Conservation (phyloP, 2,113 vertebrate species). For the Hemiscyllium ocellatum region DNA sequence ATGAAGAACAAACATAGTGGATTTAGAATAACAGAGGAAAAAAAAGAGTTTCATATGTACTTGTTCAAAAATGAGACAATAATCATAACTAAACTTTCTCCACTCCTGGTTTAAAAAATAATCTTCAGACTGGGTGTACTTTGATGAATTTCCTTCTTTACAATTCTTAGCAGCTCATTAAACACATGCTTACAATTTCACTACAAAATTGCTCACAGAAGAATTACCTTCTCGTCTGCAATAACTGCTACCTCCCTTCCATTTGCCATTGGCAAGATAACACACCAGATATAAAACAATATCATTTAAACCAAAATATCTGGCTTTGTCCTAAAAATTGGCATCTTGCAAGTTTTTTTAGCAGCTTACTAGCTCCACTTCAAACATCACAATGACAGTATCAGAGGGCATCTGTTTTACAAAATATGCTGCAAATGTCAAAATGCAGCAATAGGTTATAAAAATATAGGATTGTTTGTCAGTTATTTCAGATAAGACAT, state of each 20-base stretch:
- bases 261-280: neutral
- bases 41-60: neutral
- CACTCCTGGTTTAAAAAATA: neutral
- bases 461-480: neutral
- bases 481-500: neutral
- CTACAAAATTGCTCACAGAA: neutral
- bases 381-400: neutral
- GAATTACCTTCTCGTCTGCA: neutral
- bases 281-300: neutral
- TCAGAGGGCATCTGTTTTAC: neutral
- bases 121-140: neutral
- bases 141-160: neutral
- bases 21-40: neutral
- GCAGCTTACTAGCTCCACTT: neutral
- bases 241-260: neutral
- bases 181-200: neutral
- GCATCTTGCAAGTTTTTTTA: neutral
- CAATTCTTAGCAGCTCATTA: neutral
- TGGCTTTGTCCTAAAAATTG: neutral
- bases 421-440: neutral
- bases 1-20: neutral
- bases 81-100: neutral
- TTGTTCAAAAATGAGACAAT: neutral
- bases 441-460: neutral
- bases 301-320: neutral